Evolutionary conservation across 2,113 vertebrate species (phyloP), one percentile per base, ranked within the genome.

Genomic region (Sinocyclocheilus maitianheensis): DNA sequence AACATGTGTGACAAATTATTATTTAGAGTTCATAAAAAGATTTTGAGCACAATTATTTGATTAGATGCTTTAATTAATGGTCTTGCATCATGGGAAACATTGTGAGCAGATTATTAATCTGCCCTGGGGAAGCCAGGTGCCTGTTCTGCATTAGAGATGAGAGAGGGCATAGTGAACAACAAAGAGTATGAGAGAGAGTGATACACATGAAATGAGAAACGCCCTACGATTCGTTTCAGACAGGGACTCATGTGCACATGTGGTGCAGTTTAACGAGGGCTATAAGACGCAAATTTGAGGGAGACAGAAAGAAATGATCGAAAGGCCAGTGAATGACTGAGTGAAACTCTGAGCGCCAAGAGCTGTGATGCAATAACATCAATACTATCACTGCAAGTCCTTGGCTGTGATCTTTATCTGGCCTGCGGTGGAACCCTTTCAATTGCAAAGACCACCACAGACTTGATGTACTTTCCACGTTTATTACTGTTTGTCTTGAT

Each of bases 101-200:
- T 79, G 76, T 67, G 30, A 37, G 13, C 60, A 85, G 51, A 26
- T 63, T 69, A 34, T 67, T 78, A 46, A 79, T 84, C 72, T 37
- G 30, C 63, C 65, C 37, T 10, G 65, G 67, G 53, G 84, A 85
- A 60, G 62, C 20, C 84, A 67, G 43, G 58, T 55, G 77, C 55
- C 84, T 85, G 84, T 46, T 85, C 48, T 80, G 76, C 77, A 85
- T 85, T 85, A 81, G 43, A 48, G 62, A 46, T 63, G 24, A 30
- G 62, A 67, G 80, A 51, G 80, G 58, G 34, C 12, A 69, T 37
- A 30, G n/a, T 18, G 58, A 81, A 63, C 30, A 24, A 46, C 55
- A 65, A 63, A 74, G 51, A 51, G 48, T 18, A 18, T 12, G 11
- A 55, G 67, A 67, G 1, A 18, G 60, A 63, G 43, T 22, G 16